Conservation (phyloP, 2,888 invertebrate species). For the Archips xylosteana region DNA sequence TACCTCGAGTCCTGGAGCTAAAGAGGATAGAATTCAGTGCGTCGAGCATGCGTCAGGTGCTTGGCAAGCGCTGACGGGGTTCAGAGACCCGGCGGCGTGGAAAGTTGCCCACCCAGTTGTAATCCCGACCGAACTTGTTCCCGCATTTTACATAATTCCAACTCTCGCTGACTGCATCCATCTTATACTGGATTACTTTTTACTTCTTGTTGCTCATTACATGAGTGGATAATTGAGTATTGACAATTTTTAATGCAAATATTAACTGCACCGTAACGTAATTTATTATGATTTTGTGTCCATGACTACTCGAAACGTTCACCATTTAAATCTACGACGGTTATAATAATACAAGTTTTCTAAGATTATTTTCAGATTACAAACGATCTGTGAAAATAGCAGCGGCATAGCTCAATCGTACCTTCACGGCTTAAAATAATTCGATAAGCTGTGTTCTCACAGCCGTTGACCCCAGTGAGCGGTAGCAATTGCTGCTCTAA, state of each 20-base stretch:
- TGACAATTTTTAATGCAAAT: conserved; percentile 7
- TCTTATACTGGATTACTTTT: conserved; percentile 37
- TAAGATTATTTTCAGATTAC: background rate
- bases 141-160: conserved; percentile 60
- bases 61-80: conserved; percentile 44
- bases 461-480: conserved; percentile 50
- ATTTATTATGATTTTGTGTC: background rate
- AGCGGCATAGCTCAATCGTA: conserved; percentile 2
- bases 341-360: background rate
- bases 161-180: conserved; percentile 56
- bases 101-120: conserved; percentile 74
- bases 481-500: conserved; percentile 44
- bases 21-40: background rate
- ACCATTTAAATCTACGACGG: background rate
- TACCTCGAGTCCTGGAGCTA: background rate
- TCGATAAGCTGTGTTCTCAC: conserved; percentile 46
- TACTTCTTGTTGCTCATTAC: conserved; percentile 11
- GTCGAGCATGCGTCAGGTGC: background rate
- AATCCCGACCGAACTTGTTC: conserved; percentile 54
- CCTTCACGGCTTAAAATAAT: conserved; percentile 46
- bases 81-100: conserved; percentile 61
- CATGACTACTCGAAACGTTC: background rate
- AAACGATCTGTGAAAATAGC: conserved; percentile 10
- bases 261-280: background rate
- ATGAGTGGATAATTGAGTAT: background rate